Evolutionary conservation across 2,888 invertebrate species (phyloP).

Genomic region (Dynastes grantii): DNA sequence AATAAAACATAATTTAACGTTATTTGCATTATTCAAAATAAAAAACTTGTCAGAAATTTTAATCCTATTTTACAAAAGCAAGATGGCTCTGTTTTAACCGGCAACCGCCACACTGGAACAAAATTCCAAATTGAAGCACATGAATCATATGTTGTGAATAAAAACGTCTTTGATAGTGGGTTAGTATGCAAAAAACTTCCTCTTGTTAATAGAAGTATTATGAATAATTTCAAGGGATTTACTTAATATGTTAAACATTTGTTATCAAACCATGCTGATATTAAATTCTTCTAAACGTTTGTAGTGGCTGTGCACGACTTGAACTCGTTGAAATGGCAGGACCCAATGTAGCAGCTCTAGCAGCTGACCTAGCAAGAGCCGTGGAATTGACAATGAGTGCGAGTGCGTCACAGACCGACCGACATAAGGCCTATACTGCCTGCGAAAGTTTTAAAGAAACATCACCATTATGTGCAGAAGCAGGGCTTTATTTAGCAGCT

Average conservation of each 20-base stretch:
- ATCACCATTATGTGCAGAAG: constrained; percentile 90
- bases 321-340: constrained; percentile 68
- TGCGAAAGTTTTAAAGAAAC: constrained; percentile 90
- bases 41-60: constrained; percentile 4
- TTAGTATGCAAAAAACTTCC: constrained; percentile 39
- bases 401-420: constrained; percentile 81
- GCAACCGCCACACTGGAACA: constrained; percentile 57
- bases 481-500: constrained; percentile 86
- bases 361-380: constrained; percentile 85
- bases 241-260: neutral
- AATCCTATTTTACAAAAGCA: constrained; percentile 40
- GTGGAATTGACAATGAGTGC: constrained; percentile 89
- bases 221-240: neutral
- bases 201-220: neutral
- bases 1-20: too few relatives aligned
- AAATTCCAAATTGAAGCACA: constrained; percentile 48
- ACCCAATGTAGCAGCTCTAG: constrained; percentile 79
- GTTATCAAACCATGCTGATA: constrained; percentile 38
- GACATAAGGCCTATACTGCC: constrained; percentile 87
- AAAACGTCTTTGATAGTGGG: constrained; percentile 41
- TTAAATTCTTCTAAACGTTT: constrained; percentile 33
- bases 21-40: constrained; percentile 5
- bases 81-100: constrained; percentile 59
- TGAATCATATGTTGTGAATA: constrained; percentile 55
- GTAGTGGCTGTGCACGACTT: constrained; percentile 51